phyloP scores from a whole-genome alignment of 35 echinoderm and acorn worm species.

The Lytechinus pictus region DNA sequence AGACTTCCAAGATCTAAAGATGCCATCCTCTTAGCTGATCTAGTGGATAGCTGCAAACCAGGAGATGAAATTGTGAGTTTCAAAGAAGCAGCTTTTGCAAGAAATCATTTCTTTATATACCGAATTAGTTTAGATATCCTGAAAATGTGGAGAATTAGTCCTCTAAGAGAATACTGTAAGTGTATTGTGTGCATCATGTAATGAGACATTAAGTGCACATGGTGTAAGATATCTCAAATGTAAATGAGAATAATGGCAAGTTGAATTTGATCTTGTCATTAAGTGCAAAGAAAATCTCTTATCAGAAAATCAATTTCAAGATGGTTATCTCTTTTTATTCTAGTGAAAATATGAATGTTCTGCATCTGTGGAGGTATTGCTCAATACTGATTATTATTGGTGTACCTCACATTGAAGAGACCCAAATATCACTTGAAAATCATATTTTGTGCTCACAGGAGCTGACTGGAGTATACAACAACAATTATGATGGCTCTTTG shows the following conservation, averaged over 20 bases:
- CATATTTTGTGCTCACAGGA: slow-evolving; percentile 64
- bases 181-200: too few relatives aligned
- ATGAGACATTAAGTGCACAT: not conserved
- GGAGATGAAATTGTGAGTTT: slow-evolving; percentile 97
- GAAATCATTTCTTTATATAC: not conserved
- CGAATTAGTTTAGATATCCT: not conserved
- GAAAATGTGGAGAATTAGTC: not conserved
- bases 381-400: too few relatives aligned
- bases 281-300: not conserved
- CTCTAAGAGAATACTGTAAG: too few relatives aligned
- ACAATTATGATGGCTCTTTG: slow-evolving; percentile 98
- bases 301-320: not conserved
- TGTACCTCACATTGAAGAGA: too few relatives aligned
- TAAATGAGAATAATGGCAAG: not conserved
- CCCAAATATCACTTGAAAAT: not conserved
- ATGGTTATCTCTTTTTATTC: not conserved
- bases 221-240: not conserved
- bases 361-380: too few relatives aligned
- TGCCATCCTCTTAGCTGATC: slow-evolving; percentile 93
- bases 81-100: not conserved
- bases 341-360: too few relatives aligned
- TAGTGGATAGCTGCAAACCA: slow-evolving; percentile 96
- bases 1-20: slow-evolving; percentile 95
- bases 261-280: not conserved
- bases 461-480: slow-evolving; percentile 94